Conservation (phyloP, 2,797 vertebrate genomes). For the Acanthurus leucopareius region DNA sequence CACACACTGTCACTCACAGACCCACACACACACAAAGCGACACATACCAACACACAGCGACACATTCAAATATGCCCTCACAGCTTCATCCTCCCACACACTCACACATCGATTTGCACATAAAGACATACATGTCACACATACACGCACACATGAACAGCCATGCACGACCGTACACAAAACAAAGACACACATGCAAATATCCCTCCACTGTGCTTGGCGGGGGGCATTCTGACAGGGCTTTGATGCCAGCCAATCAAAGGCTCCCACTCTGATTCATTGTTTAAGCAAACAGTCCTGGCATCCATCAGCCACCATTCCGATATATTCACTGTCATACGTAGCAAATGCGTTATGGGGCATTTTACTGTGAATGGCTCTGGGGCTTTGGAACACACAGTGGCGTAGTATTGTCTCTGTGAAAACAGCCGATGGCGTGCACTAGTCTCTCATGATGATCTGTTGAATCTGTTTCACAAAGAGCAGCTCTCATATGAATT, state of each 20-base stretch:
- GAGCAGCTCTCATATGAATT: conserved; percentile 43
- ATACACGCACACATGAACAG: conserved; percentile 44
- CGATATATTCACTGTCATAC: conserved; percentile 63
- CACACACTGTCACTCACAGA: conserved; percentile 49
- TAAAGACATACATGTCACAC: conserved; percentile 75
- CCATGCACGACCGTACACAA: conserved; percentile 50
- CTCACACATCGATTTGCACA: conserved; percentile 75
- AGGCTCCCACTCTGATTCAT: conserved; percentile 73
- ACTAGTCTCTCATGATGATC: conserved; percentile 68
- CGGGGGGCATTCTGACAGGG: conserved; percentile 79
- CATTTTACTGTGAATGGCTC: conserved; percentile 66
- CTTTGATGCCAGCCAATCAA: conserved; percentile 82
- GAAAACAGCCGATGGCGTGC: conserved; percentile 58
- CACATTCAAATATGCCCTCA: conserved; percentile 77
- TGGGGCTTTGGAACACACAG: conserved; percentile 62
- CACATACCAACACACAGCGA: conserved; percentile 68
- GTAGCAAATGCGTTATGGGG: conserved; percentile 65
- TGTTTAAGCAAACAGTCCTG: conserved; percentile 82
- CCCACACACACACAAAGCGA: conserved; percentile 32
- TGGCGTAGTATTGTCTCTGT: conserved; percentile 64
- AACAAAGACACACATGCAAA: conserved; percentile 81
- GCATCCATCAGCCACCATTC: conserved; percentile 71
- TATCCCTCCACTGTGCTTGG: conserved; percentile 77
- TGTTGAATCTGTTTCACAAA: conserved; percentile 68
- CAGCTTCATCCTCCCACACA: conserved; percentile 80